These are phyloP conservation scores for Gallinago nigripennis DNA, from an alignment of 2,797 vertebrate species.

Conservation along the genomic window DNA sequence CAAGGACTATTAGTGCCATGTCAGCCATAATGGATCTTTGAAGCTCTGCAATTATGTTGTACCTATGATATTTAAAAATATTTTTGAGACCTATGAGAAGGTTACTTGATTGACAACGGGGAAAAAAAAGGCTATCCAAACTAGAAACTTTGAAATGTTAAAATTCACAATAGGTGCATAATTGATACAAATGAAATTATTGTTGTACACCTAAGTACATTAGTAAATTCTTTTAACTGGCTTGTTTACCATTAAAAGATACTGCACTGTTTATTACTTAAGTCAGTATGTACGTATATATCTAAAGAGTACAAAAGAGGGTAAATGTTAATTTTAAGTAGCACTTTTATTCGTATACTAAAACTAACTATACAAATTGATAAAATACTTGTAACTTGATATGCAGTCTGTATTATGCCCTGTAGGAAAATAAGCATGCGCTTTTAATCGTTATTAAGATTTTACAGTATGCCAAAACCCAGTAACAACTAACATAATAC, in stretches of 20 bases:
- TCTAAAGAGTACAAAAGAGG: background rate
- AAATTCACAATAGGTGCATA: background rate
- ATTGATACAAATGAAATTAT: background rate
- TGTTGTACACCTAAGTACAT: background rate
- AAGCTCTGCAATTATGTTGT: background rate
- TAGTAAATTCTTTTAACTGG: background rate
- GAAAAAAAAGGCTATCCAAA: background rate
- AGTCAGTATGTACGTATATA: background rate
- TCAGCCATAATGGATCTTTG: background rate
- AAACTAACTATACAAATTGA: background rate
- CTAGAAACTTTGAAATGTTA: background rate
- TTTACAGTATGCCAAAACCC: background rate
- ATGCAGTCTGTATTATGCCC: background rate
- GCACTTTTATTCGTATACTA: background rate
- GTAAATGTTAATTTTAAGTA: background rate
- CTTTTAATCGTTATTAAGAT: slow-evolving; percentile 13
- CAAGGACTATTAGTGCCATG: background rate
- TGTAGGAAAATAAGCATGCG: background rate
- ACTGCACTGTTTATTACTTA: background rate
- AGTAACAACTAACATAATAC: background rate
- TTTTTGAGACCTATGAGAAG: background rate
- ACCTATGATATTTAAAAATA: background rate
- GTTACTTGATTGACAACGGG: background rate
- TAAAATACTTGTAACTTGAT: background rate
- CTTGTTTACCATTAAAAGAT: background rate